A percentile compares a stretch with the other conserved stretches of the same genome.
These are phyloP conservation scores for Stegana nigrithorax DNA, from an alignment of 2,888 invertebrate species.

Conservation along the genomic window DNA sequence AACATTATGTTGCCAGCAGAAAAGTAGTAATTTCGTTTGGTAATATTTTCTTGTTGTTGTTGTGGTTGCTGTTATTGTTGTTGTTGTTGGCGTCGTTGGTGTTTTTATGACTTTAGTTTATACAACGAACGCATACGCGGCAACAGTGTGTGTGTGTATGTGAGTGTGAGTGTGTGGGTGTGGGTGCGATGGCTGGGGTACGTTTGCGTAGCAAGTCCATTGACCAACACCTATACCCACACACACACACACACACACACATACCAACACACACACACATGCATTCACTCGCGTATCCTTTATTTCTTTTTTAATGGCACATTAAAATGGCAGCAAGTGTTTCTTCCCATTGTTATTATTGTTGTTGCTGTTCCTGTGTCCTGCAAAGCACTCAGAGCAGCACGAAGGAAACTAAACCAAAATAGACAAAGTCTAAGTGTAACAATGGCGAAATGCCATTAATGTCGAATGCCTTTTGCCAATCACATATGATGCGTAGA, in stretches of 20 bases:
- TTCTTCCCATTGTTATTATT: slow-evolving; percentile 15
- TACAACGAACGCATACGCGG: slow-evolving; percentile 32
- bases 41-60: slow-evolving; percentile 35
- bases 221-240: not conserved
- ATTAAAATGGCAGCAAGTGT: slow-evolving; percentile 45
- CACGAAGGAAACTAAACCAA: too few species aligned
- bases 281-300: not conserved
- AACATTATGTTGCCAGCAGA: slow-evolving; percentile 16
- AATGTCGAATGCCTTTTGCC: too few species aligned
- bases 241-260: slow-evolving; percentile 15
- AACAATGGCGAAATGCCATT: too few species aligned
- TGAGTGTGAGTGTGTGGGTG: too few species aligned
- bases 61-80: slow-evolving; percentile 29
- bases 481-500: too few species aligned
- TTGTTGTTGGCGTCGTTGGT: slow-evolving; percentile 33
- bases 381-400: too few species aligned
- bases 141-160: too few species aligned
- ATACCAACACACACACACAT: too few species aligned
- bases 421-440: too few species aligned
- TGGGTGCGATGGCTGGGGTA: too few species aligned
- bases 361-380: slow-evolving; percentile 26
- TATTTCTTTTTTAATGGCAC: slow-evolving; percentile 49
- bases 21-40: slow-evolving; percentile 48
- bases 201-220: too few species aligned
- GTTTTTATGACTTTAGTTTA: slow-evolving; percentile 56